Base-by-base conservation (phyloP, 92 coral and sea anemone species). In the Nematostella vectensis region DNA sequence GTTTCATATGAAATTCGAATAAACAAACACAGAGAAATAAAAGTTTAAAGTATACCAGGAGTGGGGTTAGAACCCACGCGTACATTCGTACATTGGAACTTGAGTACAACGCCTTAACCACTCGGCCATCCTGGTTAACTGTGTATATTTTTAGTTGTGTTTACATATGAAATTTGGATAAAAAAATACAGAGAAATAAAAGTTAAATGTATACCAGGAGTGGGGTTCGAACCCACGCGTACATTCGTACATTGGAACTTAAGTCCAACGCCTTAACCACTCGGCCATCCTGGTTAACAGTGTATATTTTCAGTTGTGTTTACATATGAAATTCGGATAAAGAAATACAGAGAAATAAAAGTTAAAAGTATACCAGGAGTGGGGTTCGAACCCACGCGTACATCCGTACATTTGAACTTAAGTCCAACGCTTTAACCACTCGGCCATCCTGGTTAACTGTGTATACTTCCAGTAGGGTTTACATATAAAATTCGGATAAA, bases 251-350 rank as follows among this genome's bases (percentile, higher is more conserved):
- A 89, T 89, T 89, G 97, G 95, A 85, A 80, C 97, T 89, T 89
- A 89, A 89, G 97, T 85, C 95, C 97, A 89, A 89, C 97, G 97
- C 97, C 97, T 89, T 85, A 89, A 89, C 95, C 97, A 85, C 97
- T 89, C 97, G 97, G 97, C 97, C 97, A 89, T 89, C 97, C 97
- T 89, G 97, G 96, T 88, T n/a, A n/a, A n/a, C n/a, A n/a, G n/a
- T n/a, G n/a, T n/a, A n/a, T n/a, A n/a, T n/a, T n/a, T n/a, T n/a
- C n/a, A n/a, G n/a, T n/a, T n/a, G n/a, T n/a, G n/a, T n/a, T n/a
- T n/a, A n/a, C n/a, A n/a, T n/a, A n/a, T n/a, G n/a, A n/a, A n/a
- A n/a, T n/a, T n/a, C n/a, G n/a, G n/a, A n/a, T n/a, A n/a, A n/a
- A n/a, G n/a, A n/a, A n/a, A n/a, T n/a, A n/a, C n/a, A n/a, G n/a